A percentile compares a stretch with the other conserved stretches of the same genome.
Conservation (phyloP, 2,888 invertebrate species). For the Conistra vaccinii region DNA sequence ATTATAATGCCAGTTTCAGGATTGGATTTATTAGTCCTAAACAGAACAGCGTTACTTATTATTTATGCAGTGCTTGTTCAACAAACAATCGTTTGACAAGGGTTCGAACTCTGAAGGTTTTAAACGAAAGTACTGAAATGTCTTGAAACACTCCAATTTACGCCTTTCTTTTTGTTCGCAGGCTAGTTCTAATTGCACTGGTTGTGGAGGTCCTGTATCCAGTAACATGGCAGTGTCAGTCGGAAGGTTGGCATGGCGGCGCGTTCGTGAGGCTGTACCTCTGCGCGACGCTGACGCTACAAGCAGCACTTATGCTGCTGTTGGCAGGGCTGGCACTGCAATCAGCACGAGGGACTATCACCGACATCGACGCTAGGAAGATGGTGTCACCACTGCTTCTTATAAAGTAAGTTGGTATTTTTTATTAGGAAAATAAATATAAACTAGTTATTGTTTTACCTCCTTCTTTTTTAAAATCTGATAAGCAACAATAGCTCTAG, state of each 20-base stretch:
- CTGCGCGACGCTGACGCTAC: slow-evolving; percentile 92
- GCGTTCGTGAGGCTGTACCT: slow-evolving; percentile 93
- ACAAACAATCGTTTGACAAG: slow-evolving; percentile 28
- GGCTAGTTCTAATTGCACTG: slow-evolving; percentile 92
- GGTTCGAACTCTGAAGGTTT: background rate
- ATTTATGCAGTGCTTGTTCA: slow-evolving; percentile 26
- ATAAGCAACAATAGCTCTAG: background rate
- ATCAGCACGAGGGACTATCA: slow-evolving; percentile 95
- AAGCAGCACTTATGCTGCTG: slow-evolving; percentile 92
- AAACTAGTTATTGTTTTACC: background rate
- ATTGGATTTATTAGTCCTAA: slow-evolving; percentile 14
- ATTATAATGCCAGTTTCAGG: background rate
- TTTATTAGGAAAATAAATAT: background rate
- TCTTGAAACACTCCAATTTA: slow-evolving; percentile 6
- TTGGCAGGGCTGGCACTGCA: slow-evolving; percentile 92
- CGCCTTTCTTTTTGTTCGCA: slow-evolving; percentile 76
- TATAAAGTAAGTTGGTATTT: slow-evolving; percentile 90
- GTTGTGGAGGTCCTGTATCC: slow-evolving; percentile 92
- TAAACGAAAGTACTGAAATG: slow-evolving; percentile 2
- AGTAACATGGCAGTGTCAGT: slow-evolving; percentile 93
- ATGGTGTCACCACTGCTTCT: slow-evolving; percentile 93
- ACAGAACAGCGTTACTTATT: slow-evolving; percentile 18
- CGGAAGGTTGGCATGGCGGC: slow-evolving; percentile 93
- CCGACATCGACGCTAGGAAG: slow-evolving; percentile 93
- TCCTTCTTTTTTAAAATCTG: too few relatives aligned